Percentiles rank a stretch among this genome's conserved stretches.
Conservation (phyloP, 2,113 vertebrate genomes). For the Cyanistes caeruleus region DNA sequence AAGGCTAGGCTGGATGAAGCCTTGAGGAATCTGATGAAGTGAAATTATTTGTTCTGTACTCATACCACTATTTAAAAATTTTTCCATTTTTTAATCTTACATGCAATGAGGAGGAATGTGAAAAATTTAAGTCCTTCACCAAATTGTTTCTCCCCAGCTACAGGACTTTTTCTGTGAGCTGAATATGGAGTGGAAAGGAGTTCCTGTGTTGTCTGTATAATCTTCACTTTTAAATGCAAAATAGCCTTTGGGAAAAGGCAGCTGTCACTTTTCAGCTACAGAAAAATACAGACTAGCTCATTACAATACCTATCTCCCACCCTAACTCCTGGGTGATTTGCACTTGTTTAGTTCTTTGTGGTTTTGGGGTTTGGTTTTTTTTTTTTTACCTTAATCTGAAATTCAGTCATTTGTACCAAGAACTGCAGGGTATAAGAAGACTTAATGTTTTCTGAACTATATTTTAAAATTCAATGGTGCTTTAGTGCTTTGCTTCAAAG, state of each 20-base stretch:
- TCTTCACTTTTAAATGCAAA: slow-evolving; percentile 5
- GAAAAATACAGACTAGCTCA: neutral
- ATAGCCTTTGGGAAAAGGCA: neutral
- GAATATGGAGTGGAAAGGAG: neutral
- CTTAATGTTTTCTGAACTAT: neutral
- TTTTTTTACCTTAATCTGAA: neutral
- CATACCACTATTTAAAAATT: neutral
- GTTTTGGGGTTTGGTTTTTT: neutral
- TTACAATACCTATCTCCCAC: neutral
- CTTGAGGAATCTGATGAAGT: neutral
- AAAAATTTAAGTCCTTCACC: neutral
- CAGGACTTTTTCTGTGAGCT: neutral
- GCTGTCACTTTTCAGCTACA: neutral
- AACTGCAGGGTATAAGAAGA: neutral
- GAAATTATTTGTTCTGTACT: neutral
- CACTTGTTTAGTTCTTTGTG: neutral
- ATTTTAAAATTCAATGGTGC: slow-evolving; percentile 15
- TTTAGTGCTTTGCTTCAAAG: slow-evolving; percentile 5
- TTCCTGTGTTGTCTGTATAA: neutral
- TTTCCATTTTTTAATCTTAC: neutral
- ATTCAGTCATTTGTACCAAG: neutral
- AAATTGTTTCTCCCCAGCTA: neutral
- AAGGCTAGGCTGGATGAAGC: neutral
- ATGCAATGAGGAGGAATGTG: neutral
- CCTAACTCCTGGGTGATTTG: neutral